phyloP scores from a whole-genome alignment of 2,797 vertebrate genomes.

The Mormyrus proboscirostris region DNA sequence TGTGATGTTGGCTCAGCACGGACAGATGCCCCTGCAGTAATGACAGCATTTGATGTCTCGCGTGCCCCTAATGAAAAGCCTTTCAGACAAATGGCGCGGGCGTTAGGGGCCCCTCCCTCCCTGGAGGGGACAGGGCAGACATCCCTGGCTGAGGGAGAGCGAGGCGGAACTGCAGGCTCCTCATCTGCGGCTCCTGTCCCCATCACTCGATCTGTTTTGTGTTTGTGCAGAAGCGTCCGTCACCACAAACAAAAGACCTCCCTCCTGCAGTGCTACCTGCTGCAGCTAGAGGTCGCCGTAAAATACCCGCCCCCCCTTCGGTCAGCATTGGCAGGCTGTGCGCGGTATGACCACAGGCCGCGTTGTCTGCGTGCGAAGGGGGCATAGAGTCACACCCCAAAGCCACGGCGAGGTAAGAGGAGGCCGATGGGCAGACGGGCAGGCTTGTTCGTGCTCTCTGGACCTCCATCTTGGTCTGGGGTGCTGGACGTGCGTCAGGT shows the following conservation, averaged over 20 bases:
- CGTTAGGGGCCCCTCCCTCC: not conserved
- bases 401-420: not conserved
- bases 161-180: not conserved
- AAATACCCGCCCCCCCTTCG: not conserved
- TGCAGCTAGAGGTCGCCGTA: not conserved
- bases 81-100: conserved; percentile 12
- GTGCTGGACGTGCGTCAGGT: not conserved
- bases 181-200: not conserved
- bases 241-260: not conserved
- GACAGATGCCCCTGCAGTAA: conserved; percentile 16
- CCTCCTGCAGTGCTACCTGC: not conserved
- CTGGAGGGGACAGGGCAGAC: not conserved
- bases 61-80: conserved; percentile 24
- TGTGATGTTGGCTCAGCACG: conserved; percentile 7
- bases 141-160: not conserved
- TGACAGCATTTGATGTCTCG: conserved; percentile 21
- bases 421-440: not conserved
- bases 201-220: not conserved
- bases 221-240: not conserved
- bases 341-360: no score
- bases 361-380: not conserved
- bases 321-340: not conserved
- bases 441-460: not conserved
- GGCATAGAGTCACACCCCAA: not conserved
- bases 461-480: not conserved